A percentile compares a stretch with the other conserved stretches of the same genome.
phyloP scores from a whole-genome alignment of 2,113 vertebrate species.

The Pleuronectes platessa region DNA sequence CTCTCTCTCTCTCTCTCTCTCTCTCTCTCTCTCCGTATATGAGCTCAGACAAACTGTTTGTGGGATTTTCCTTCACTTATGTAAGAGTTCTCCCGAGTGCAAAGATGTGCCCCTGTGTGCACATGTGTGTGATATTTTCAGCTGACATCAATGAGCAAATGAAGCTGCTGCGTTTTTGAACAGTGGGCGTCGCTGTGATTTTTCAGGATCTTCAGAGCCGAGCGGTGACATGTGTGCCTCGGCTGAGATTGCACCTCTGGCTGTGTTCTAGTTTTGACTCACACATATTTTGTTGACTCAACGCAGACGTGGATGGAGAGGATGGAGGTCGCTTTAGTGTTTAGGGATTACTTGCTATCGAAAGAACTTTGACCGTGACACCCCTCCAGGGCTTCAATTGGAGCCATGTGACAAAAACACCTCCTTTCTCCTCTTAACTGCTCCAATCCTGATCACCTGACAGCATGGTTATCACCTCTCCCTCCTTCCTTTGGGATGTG shows the following conservation, averaged over 20 bases:
- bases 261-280: slow-evolving; percentile 50
- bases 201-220: slow-evolving; percentile 18
- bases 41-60: slow-evolving; percentile 6
- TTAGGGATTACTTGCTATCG: background rate
- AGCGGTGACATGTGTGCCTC: slow-evolving; percentile 37
- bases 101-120: slow-evolving; percentile 27
- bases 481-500: background rate
- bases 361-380: slow-evolving; percentile 35
- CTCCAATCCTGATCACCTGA: slow-evolving; percentile 29
- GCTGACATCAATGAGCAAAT: slow-evolving; percentile 60
- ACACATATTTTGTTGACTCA: slow-evolving; percentile 31
- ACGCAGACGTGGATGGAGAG: slow-evolving; percentile 9
- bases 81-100: slow-evolving; percentile 27
- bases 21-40: background rate
- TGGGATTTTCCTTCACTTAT: slow-evolving; percentile 39
- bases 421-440: slow-evolving; percentile 8
- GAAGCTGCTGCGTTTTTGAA: slow-evolving; percentile 26
- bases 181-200: slow-evolving; percentile 4
- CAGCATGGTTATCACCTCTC: slow-evolving; percentile 50
- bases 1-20: background rate
- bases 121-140: slow-evolving; percentile 37
- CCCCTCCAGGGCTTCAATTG: background rate
- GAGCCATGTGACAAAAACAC: slow-evolving; percentile 52
- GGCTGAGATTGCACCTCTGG: slow-evolving; percentile 31
- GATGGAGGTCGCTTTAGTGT: background rate